phyloP scores from a whole-genome alignment of 2,797 vertebrate genomes.

The Mormyrus proboscirostris region DNA sequence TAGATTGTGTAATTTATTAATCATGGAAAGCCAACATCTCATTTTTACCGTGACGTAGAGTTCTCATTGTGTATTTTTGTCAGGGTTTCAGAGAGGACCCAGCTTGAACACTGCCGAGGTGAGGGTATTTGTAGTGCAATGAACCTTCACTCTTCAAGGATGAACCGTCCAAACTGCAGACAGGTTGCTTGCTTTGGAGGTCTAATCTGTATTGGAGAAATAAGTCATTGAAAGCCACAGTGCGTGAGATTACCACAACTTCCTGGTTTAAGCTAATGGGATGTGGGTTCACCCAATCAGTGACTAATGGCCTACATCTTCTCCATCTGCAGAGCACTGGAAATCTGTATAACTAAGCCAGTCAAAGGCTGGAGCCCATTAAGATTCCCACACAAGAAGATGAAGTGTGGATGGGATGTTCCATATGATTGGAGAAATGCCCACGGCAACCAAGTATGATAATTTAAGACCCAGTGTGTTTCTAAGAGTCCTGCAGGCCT shows the following conservation, averaged over 20 bases:
- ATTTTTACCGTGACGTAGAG: neutral
- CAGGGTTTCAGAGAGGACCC: neutral
- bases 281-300: neutral
- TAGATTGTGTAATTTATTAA: neutral
- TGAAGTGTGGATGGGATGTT: neutral
- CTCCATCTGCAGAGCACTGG: neutral
- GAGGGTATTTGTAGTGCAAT: neutral
- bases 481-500: neutral
- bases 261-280: neutral
- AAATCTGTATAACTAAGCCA: neutral
- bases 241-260: constrained; percentile 2
- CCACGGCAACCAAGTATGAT: neutral
- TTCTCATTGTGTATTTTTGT: neutral
- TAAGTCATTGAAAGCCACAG: neutral
- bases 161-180: neutral
- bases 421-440: neutral
- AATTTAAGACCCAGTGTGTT: neutral
- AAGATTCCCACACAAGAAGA: neutral
- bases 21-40: neutral
- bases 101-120: neutral
- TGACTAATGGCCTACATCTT: neutral
- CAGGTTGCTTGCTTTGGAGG: neutral
- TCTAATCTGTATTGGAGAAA: constrained; percentile 2
- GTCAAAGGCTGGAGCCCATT: neutral
- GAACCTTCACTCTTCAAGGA: neutral